Evolutionary conservation across 1,140 invertebrate species (phyloP), one percentile per base, ranked within the genome.

Genomic region (Maniola jurtina): DNA sequence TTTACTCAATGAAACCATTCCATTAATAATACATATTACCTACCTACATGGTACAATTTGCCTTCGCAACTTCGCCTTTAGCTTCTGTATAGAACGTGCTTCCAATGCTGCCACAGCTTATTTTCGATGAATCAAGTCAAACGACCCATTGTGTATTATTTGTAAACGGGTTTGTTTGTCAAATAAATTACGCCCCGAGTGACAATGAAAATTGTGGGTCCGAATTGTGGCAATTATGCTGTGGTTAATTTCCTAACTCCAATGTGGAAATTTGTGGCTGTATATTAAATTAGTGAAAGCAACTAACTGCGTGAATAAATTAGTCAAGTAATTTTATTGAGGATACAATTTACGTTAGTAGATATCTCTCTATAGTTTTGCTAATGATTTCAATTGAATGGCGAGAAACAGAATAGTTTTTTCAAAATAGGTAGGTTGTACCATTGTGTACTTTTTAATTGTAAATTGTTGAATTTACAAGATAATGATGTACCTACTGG

Each of bases 191-290:
- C 9, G 9, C 13, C 42, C 5, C 42, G 5, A 13, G 42, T 45
- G 38, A 38, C 38, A 38, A 38, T n/a, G 9, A 45, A 45, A 45
- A n/a, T 11, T 45, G 42, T 2, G 13, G 10, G 42, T 11, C 42
- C 0, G 10, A 45, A 45, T 45, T 45, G 13, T 1, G 13, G 42
- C 42, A 45, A 45, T 45, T 45, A 40, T 11, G 10, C 13, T 45
- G 42, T 45, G 42, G 42, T 45, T 45, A 45, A 45, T 45, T 45
- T 45, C 42, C 9, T 45, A 45, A 45, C 42, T 45, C 5, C 42
- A 45, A 45, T 45, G 9, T 45, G 42, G 13, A 45, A 45, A 45
- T 45, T 45, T 45, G 13, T 11, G 42, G 42, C 5, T n/a, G 5
- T 13, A 11, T n/a, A n/a, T 11, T 45, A 45, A 45, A 45, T 45